These are phyloP conservation scores for Steinernema scapterisci DNA, from an alignment of 2,888 invertebrate genomes.

Conservation along the genomic window DNA sequence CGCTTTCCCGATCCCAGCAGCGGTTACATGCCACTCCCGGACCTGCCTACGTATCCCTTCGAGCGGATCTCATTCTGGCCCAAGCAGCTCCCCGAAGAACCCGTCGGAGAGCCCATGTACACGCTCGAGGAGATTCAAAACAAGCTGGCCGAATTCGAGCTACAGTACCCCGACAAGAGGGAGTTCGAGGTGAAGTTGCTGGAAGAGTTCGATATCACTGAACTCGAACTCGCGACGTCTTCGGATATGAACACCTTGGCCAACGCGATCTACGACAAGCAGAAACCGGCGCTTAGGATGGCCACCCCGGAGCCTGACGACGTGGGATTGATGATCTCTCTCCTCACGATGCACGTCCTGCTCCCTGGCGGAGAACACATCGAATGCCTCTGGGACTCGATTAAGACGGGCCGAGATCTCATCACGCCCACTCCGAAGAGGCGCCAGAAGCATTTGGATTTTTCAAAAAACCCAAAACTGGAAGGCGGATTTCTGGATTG, in stretches of 20 bases:
- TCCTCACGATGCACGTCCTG: not conserved
- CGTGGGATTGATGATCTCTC: not conserved
- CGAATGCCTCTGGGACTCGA: constrained; percentile 2
- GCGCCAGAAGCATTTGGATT: constrained; percentile 1
- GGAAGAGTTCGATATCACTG: constrained; percentile 1
- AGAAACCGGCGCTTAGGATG: not conserved
- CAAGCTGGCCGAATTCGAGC: constrained; percentile 15
- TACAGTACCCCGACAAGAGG: constrained; percentile 27
- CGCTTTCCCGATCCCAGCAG: not conserved
- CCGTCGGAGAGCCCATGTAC: not conserved
- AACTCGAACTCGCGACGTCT: not conserved
- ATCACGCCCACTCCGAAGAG: not conserved
- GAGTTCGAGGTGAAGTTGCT: constrained; percentile 17
- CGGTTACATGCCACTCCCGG: not conserved
- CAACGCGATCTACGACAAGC: not conserved
- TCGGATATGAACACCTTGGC: not conserved
- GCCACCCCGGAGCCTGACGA: not conserved
- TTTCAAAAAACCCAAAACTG: constrained; percentile 21
- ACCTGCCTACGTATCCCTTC: constrained; percentile 48
- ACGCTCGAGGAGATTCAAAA: not conserved
- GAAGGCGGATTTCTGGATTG: constrained; percentile 44
- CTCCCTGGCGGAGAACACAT: constrained; percentile 1
- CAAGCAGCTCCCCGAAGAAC: constrained; percentile 8
- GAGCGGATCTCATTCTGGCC: constrained; percentile 50
- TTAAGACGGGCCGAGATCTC: not conserved